Base-by-base conservation (phyloP, 2,888 invertebrate genomes). In the Morpho achilles region DNA sequence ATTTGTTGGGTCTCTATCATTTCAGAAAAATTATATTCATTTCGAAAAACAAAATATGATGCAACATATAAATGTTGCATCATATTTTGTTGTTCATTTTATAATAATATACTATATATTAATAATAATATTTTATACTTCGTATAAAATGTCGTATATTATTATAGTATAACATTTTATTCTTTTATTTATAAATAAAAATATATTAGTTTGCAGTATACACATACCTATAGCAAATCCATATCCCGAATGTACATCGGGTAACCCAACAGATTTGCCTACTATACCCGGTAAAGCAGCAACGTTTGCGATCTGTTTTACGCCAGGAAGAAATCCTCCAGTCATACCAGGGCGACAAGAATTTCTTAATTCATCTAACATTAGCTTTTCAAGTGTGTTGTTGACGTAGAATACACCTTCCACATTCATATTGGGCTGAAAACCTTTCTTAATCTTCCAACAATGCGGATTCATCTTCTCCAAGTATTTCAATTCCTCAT, bases 341-440 rank as follows among this genome's bases (percentile, higher is more conserved):
- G 97, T 93, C 88, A 94, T 94, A 7, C 97, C 97, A 3, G 97
- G 96, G 47, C 96, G 93, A 77, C 98, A 98, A 0, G 98, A 92
- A 82, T 98, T 97, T 71, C 94, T 92, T 65, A 99, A 85, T 82
- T 99, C 99, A 48, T 99, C 99, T 77, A 99, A 94, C 99, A 99
- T 99, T 2, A 99, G 91, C 71, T 94, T 95, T 82, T 99, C 99
- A 68, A 99, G 91, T 7, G 94, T 93, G 62, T 92, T 92, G 78
- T 99, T 99, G 0, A 99, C 99, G 83, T 98, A 99, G 85, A 99
- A 99, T 40, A 97, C 91, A 16, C 99, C 99, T 87, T 99, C 99
- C 8, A 99, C 98, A 73, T 98, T 98, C 99, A 99, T 99, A 75
- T 99, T 99, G 0, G 99, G 98, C 76, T 99, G 99, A 83, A 99